A percentile compares a stretch with the other conserved stretches of the same genome.
phyloP scores from a whole-genome alignment of 2,797 vertebrate genomes.

The Lepilemur septentrionalis region DNA sequence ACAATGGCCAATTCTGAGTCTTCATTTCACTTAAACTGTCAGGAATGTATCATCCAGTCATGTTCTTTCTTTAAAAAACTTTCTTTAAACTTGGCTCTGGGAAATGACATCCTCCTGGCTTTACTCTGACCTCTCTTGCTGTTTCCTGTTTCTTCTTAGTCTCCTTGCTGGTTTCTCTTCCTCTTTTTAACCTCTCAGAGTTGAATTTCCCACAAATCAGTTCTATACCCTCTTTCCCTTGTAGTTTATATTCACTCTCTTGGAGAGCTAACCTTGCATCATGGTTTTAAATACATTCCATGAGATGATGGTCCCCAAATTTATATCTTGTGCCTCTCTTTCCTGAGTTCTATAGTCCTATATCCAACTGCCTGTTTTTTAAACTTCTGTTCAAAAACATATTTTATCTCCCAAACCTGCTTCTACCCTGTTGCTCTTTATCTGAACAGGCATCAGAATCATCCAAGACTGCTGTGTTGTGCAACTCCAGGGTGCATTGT shows the following conservation, averaged over 20 bases:
- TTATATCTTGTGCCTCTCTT: background rate
- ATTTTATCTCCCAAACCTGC: background rate
- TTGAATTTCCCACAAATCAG: background rate
- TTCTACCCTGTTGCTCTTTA: background rate
- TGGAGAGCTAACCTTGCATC: background rate
- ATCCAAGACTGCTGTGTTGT: background rate
- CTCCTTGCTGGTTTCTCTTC: background rate
- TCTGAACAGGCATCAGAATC: background rate
- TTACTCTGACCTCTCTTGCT: background rate
- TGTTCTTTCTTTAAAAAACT: constrained; percentile 2
- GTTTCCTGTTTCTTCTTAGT: background rate
- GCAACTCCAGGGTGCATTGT: background rate
- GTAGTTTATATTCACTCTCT: background rate
- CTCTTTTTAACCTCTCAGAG: background rate
- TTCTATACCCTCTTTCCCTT: background rate
- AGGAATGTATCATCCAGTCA: background rate
- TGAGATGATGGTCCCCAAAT: background rate
- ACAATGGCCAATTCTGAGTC: background rate
- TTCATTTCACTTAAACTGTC: background rate
- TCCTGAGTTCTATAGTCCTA: background rate
- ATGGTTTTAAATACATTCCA: background rate
- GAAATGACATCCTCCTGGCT: background rate
- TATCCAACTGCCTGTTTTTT: background rate
- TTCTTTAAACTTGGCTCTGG: constrained; percentile 14
- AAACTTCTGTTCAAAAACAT: background rate